phyloP scores from a whole-genome alignment of 2,113 vertebrate genomes.

The Coregonus clupeaformis region DNA sequence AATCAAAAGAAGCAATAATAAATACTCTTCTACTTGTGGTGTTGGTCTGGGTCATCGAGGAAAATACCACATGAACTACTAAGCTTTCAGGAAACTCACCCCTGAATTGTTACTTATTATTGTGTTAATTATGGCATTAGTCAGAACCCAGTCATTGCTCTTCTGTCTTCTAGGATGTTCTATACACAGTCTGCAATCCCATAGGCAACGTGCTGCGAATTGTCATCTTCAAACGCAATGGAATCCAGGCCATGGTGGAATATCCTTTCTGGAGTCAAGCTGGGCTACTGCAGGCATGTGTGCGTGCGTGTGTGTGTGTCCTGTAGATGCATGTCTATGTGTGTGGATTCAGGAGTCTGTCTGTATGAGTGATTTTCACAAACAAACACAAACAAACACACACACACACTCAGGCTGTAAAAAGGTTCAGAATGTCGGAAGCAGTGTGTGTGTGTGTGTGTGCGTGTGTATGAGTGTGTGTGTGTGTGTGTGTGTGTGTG shows the following conservation, averaged over 20 bases:
- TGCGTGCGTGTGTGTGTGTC: background rate
- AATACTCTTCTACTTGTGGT: no score
- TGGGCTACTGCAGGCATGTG: slow-evolving; percentile 11
- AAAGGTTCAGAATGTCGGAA: background rate
- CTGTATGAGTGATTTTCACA: background rate
- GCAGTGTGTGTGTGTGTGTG: no score
- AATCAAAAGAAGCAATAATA: no score
- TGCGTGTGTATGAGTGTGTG: no score
- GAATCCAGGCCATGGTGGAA: slow-evolving; percentile 98
- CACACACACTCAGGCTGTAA: background rate
- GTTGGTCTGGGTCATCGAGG: no score
- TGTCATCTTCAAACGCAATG: slow-evolving; percentile 96
- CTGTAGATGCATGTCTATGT: background rate
- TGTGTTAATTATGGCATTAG: no score
- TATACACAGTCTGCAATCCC: slow-evolving; percentile 92
- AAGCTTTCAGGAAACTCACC: no score
- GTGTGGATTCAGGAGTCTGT: no score
- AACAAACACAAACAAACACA: background rate
- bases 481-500: no score
- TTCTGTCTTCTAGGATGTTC: slow-evolving; percentile 80
- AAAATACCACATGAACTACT: no score
- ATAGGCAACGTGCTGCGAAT: slow-evolving; percentile 89
- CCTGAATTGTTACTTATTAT: no score
- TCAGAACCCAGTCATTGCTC: no score
- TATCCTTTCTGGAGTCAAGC: slow-evolving; percentile 79